Base-by-base conservation (phyloP, 2,113 vertebrate species). In the Hystrix cristata region DNA sequence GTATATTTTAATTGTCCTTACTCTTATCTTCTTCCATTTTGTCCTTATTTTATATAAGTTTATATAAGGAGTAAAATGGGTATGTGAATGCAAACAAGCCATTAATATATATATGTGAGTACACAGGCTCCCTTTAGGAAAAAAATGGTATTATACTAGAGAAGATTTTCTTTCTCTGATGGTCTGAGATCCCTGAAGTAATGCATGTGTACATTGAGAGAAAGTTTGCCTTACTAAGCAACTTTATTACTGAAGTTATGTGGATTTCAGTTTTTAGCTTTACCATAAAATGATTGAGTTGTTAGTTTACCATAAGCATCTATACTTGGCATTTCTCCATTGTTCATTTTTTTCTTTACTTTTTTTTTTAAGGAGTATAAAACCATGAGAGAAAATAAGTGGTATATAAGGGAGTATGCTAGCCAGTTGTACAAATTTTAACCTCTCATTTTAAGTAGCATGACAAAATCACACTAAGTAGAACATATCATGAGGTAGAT, bases 21-120 rank as follows among this genome's bases (percentile, higher is more conserved):
- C 43, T 71, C 92, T 83, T 94, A 38, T 59, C 12, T 90, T 59
- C 12, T 90, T 94, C 48, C 57, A 95, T 96, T 91, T 2, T 71
- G 1, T 34, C 71, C 48, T 82, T 96, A 60, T 48, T 11, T 57
- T 64, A 43, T 53, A 23, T 27, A 95, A 84, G 8, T 96, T 95
- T 97, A 84, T 90, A 11, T 95, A 83, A 93, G 80, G 46, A 91
- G 27, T 94, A 53, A 93, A 93, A 95, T 85, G 21, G 80, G 25
- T 67, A 91, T 82, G 21, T 90, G 25, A 94, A 31, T 87, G 38
- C 55, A 85, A 92, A 84, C 34, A 80, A 76, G 59, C 55, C 38
- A 79, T 87, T 90, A 92, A 97, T 90, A 86, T 84, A 34, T 69
- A 34, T 69, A 9, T 89, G 18, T 51, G 74, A 62, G 1, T 38